Evolutionary conservation across 2,888 invertebrate species (phyloP), one percentile per base, ranked within the genome.

Genomic region (Andrena trimmerana): DNA sequence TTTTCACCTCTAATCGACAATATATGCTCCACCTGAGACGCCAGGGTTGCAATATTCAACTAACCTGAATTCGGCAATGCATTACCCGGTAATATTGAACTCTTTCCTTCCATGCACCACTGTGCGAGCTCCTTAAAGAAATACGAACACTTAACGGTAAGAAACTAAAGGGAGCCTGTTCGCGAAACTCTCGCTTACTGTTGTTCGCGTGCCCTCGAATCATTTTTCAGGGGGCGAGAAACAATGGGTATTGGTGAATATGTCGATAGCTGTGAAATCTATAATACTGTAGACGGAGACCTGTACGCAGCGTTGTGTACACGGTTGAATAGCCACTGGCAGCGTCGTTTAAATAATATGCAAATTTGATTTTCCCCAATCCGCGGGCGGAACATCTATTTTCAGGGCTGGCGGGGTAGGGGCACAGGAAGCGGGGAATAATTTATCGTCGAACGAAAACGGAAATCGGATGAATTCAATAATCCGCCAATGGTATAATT

Each of bases 361-460:
- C 62, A 80, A 80, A 82, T 80, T 63, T 68, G 80, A 80, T 80
- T 67, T 50, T 42, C 80, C 16, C 67, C 70, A 63, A 71, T 70
- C 70, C 62, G n/a, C 52, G 42, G 70, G 27, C 33, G 33, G 60
- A 57, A 66, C 70, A 16, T 63, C 79, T 71, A 80, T 82, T 71
- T 75, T 67, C 74, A 71, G 54, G n/a, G 29, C 4, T 4, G 24
- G 57, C 16, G 31, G 5, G 24, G 24, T 10, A 24, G 8, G 31
- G 10, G 8, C 0, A 8, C 65, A 20, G 72, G 72, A 72, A 68
- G 36, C 16, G 36, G 33, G 60, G 60, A 73, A 78, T 78, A 78
- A 81, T 81, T 81, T 78, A 81, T 75, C 74, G 33, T 10, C 50
- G 48, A 62, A 63, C 70, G 70, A 57, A 67, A 67, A 67, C 67